These are phyloP conservation scores for Channa striata DNA, from an alignment of 2,797 vertebrate species.

Conservation along the genomic window DNA sequence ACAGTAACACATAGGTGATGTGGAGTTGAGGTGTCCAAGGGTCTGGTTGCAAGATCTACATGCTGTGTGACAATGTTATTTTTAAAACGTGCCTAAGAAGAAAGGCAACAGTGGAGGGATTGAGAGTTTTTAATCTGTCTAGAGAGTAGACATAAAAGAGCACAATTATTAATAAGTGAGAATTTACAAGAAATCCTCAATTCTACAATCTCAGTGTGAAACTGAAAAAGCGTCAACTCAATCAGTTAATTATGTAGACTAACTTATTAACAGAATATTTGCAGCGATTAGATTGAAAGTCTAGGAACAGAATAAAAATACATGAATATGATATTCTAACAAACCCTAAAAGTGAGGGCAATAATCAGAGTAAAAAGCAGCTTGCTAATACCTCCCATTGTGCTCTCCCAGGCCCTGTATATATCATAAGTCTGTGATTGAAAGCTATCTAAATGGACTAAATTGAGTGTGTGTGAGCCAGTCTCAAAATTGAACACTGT, in stretches of 20 bases:
- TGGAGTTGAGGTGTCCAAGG: neutral
- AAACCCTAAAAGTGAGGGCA: conserved; percentile 29
- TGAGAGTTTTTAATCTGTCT: neutral
- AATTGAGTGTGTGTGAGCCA: conserved; percentile 59
- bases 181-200: conserved; percentile 32
- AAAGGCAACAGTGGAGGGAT: neutral
- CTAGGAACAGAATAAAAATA: neutral
- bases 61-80: neutral
- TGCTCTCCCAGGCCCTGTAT: conserved; percentile 9
- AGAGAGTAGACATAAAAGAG: neutral
- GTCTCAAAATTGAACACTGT: conserved; percentile 27
- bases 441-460: conserved; percentile 69
- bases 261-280: neutral
- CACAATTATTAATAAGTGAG: neutral
- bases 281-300: neutral
- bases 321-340: conserved; percentile 12
- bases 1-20: neutral
- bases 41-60: no score
- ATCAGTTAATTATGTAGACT: neutral
- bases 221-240: neutral
- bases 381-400: conserved; percentile 19
- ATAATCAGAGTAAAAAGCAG: conserved; percentile 43
- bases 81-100: neutral
- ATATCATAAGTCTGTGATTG: conserved; percentile 53
- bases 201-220: neutral